Evolutionary conservation across 2,113 vertebrate genomes (phyloP).

Genomic region (Pontoporia blainvillei): DNA sequence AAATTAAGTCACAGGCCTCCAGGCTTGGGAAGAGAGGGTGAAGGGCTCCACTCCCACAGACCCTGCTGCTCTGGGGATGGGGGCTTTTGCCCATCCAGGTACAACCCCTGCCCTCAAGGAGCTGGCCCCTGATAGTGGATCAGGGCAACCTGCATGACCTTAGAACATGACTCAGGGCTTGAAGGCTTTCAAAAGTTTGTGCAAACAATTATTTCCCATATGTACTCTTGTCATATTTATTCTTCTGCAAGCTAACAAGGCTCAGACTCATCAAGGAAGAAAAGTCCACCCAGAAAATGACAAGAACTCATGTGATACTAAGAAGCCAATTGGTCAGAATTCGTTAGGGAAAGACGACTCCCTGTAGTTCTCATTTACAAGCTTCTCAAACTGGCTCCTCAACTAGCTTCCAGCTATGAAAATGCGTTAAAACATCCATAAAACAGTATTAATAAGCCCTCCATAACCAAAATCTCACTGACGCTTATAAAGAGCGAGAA

Average conservation of each 20-base stretch:
- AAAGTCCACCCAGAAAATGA: background rate
- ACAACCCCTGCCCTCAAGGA: background rate
- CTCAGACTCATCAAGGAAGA: background rate
- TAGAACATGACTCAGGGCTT: background rate
- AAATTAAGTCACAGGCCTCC: background rate
- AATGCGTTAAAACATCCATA: conserved; percentile 81
- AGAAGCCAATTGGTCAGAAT: conserved; percentile 56
- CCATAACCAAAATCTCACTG: conserved; percentile 78
- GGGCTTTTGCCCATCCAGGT: background rate
- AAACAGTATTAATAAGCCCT: conserved; percentile 81
- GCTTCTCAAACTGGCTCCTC: conserved; percentile 79
- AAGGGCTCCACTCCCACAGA: background rate
- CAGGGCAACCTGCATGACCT: background rate
- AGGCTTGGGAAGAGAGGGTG: background rate
- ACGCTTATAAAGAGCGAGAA: conserved; percentile 74
- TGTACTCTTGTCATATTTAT: background rate
- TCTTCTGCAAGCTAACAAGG: background rate
- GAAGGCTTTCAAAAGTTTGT: background rate
- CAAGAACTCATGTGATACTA: conserved; percentile 38
- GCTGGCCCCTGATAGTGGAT: background rate
- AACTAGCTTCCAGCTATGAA: conserved; percentile 83
- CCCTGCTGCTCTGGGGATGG: background rate
- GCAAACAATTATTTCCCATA: background rate
- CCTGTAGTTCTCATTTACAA: conserved; percentile 78
- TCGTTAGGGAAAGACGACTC: conserved; percentile 71